Evolutionary conservation across 2,888 invertebrate species (phyloP).

Genomic region (Latrodectus hesperus): DNA sequence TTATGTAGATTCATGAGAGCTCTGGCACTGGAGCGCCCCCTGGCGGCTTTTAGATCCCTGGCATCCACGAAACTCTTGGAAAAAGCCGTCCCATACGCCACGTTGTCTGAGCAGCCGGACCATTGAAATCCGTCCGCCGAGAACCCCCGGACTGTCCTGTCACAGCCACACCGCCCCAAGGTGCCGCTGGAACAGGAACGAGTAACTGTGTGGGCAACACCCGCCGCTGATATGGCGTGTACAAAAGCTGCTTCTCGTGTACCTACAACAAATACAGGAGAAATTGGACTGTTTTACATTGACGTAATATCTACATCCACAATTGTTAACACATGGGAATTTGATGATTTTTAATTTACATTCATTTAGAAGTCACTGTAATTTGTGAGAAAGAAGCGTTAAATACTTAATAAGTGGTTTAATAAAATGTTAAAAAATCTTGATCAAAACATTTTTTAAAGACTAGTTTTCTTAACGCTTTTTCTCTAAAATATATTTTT

Average conservation of each 20-base stretch:
- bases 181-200: constrained; percentile 76
- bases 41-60: constrained; percentile 72
- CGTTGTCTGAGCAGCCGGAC: constrained; percentile 75
- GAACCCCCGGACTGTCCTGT: constrained; percentile 74
- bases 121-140: constrained; percentile 74
- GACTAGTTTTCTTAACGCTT: no score
- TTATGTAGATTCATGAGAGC: constrained; percentile 76
- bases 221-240: constrained; percentile 75
- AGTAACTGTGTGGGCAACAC: constrained; percentile 76
- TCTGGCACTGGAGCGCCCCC: constrained; percentile 71
- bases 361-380: no score
- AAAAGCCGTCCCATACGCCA: constrained; percentile 74
- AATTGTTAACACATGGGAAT: no score
- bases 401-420: no score
- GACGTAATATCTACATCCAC: no score
- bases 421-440: no score
- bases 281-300: no score
- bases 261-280: constrained; percentile 71
- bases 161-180: constrained; percentile 77
- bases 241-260: constrained; percentile 75
- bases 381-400: no score
- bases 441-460: no score
- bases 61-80: constrained; percentile 74
- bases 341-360: no score
- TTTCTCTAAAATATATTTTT: no score